Percentiles rank a stretch among this genome's conserved stretches.
These are phyloP conservation scores for Guaruba guarouba DNA, from an alignment of 2,113 vertebrate species.

Conservation along the genomic window DNA sequence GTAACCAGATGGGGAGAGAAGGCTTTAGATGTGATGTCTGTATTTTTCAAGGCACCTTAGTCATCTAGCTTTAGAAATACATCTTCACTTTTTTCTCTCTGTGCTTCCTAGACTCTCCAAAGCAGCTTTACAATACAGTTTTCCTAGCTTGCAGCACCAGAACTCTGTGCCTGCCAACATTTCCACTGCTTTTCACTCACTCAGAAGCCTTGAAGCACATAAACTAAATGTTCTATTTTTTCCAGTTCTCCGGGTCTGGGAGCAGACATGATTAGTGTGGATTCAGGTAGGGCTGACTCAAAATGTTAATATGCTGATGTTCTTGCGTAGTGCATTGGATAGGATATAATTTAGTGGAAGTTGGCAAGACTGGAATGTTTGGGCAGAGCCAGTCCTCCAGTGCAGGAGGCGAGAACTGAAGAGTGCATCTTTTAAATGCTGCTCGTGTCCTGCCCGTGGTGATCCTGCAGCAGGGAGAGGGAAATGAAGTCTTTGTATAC, in stretches of 20 bases:
- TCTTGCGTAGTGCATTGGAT: background rate
- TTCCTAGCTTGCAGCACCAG: background rate
- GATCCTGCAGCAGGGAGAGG: background rate
- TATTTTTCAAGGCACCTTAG: background rate
- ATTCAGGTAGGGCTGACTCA: background rate
- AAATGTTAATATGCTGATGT: slow-evolving; percentile 9
- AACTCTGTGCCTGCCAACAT: background rate
- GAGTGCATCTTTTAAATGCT: background rate
- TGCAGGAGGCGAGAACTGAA: background rate
- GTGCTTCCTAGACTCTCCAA: background rate
- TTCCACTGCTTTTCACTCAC: background rate
- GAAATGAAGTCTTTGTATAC: background rate
- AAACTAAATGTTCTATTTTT: background rate
- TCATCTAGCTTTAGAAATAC: background rate
- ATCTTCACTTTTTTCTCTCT: background rate
- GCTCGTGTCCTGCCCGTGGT: background rate
- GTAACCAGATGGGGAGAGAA: background rate
- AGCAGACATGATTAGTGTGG: background rate
- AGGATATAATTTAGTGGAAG: background rate
- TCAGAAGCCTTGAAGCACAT: background rate
- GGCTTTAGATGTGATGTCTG: background rate
- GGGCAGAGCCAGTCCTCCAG: background rate
- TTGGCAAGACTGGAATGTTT: slow-evolving; percentile 21
- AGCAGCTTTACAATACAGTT: background rate
- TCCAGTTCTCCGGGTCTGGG: slow-evolving; percentile 1